Evolutionary conservation across 2,888 invertebrate genomes (phyloP).

Genomic region (Hydriomena furcata): DNA sequence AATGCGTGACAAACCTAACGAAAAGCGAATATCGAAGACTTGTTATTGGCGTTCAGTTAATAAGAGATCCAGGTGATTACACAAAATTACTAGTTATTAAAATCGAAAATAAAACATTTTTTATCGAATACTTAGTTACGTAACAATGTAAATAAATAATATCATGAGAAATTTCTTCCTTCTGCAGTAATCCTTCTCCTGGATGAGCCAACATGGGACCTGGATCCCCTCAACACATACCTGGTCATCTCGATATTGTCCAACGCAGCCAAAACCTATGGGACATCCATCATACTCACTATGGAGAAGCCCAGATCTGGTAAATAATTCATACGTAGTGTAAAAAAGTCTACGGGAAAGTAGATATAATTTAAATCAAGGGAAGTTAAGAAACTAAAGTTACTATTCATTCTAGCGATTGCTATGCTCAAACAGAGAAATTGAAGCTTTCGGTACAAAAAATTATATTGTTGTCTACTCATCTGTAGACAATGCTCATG

Average conservation of each 20-base stretch:
- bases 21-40: slow-evolving; percentile 95
- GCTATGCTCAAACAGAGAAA: too few relatives aligned
- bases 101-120: too few relatives aligned
- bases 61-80: slow-evolving; percentile 96
- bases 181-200: slow-evolving; percentile 91
- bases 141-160: too few relatives aligned
- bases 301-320: slow-evolving; percentile 94
- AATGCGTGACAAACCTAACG: slow-evolving; percentile 92
- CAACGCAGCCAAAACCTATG: slow-evolving; percentile 94
- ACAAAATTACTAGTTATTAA: too few relatives aligned
- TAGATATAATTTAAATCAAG: too few relatives aligned
- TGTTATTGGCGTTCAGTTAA: slow-evolving; percentile 95
- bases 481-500: too few relatives aligned
- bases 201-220: slow-evolving; percentile 97
- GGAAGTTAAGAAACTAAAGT: too few relatives aligned
- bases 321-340: slow-evolving; percentile 33
- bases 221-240: slow-evolving; percentile 97
- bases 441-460: too few relatives aligned
- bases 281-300: slow-evolving; percentile 94
- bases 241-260: slow-evolving; percentile 96
- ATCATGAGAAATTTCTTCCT: slow-evolving; percentile 19
- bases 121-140: too few relatives aligned
- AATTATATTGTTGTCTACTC: too few relatives aligned
- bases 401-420: too few relatives aligned
- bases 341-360: too few relatives aligned